These are phyloP conservation scores for Pissodes strobi DNA, from an alignment of 1,140 invertebrate species.

Conservation along the genomic window DNA sequence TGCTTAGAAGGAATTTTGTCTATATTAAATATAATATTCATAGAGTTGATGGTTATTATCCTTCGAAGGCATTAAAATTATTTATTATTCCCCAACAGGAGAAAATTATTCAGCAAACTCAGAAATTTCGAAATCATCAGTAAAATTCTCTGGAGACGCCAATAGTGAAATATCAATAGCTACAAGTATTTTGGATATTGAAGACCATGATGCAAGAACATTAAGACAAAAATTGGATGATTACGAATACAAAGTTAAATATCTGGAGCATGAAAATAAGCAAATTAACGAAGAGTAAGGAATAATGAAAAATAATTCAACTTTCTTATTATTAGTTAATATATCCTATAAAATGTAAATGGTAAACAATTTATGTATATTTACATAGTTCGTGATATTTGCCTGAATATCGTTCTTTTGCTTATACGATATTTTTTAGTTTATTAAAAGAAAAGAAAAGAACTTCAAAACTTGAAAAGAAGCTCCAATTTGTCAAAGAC, in stretches of 20 bases:
- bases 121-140: slow-evolving; percentile 18
- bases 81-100: too few relatives aligned
- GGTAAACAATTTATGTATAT: too few relatives aligned
- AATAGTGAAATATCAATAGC: slow-evolving; percentile 30
- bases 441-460: slow-evolving; percentile 35
- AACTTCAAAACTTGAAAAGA: slow-evolving; percentile 36
- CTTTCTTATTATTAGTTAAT: too few relatives aligned
- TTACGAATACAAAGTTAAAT: slow-evolving; percentile 13
- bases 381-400: too few relatives aligned
- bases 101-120: slow-evolving; percentile 7
- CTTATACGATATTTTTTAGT: too few relatives aligned
- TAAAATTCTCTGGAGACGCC: slow-evolving; percentile 13
- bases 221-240: slow-evolving; percentile 21
- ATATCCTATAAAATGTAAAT: too few relatives aligned
- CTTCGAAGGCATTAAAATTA: too few relatives aligned
- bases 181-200: slow-evolving; percentile 30
- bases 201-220: slow-evolving; percentile 10
- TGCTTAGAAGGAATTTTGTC: too few relatives aligned
- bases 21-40: too few relatives aligned
- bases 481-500: slow-evolving; percentile 45
- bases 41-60: too few relatives aligned
- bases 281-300: slow-evolving; percentile 33
- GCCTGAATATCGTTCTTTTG: too few relatives aligned
- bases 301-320: slow-evolving; percentile 2
- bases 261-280: slow-evolving; percentile 31